A percentile compares a stretch with the other conserved stretches of the same genome.
Evolutionary conservation across 2,113 vertebrate genomes (phyloP).

Genomic region (Mesembrinibis cayennensis): DNA sequence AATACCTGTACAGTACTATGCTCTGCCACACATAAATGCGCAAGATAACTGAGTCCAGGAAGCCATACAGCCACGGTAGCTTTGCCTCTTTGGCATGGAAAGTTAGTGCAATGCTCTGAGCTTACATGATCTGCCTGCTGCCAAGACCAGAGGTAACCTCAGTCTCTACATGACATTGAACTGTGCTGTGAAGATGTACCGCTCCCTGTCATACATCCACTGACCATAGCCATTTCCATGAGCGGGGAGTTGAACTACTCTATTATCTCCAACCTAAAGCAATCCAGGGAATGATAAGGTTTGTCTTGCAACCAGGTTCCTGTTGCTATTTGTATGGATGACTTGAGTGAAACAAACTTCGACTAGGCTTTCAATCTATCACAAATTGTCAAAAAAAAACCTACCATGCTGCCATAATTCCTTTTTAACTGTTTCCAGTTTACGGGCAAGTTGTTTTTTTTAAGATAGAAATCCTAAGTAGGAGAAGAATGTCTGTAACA

Average conservation of each 20-base stretch:
- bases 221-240: not conserved
- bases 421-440: not conserved
- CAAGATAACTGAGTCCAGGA: not conserved
- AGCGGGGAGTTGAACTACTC: not conserved
- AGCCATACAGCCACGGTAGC: not conserved
- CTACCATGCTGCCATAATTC: not conserved
- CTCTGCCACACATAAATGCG: fast-evolving
- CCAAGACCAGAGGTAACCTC: not conserved
- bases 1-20: not conserved
- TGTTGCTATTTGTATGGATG: not conserved
- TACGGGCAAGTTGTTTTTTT: not conserved
- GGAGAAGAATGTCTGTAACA: not conserved
- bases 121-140: not conserved
- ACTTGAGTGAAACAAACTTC: not conserved
- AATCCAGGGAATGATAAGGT: not conserved
- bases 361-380: not conserved
- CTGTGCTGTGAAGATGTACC: not conserved
- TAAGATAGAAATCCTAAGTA: not conserved
- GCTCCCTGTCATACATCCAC: fast-evolving
- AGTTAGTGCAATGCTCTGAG: not conserved
- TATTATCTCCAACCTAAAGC: not conserved
- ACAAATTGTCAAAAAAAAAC: not conserved
- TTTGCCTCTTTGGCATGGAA: not conserved
- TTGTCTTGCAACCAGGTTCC: not conserved
- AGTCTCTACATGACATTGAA: not conserved